Evolutionary conservation across 2,113 vertebrate genomes (phyloP).

Genomic region (Meleagris gallopavo): DNA sequence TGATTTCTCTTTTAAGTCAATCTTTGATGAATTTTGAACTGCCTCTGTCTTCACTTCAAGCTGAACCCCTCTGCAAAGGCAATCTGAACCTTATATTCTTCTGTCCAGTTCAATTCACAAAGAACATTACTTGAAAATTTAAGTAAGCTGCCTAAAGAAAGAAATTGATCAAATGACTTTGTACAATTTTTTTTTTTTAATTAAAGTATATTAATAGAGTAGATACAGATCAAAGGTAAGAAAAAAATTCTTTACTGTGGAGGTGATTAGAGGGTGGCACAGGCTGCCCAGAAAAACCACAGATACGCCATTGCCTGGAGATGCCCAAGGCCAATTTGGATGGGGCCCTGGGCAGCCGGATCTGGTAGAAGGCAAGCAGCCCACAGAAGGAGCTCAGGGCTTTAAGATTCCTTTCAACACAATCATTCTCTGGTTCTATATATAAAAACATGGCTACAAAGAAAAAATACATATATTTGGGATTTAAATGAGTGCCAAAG

Average conservation of each 20-base stretch:
- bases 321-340: neutral
- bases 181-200: neutral
- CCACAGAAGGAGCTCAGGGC: neutral
- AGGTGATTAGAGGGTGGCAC: neutral
- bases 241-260: neutral
- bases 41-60: neutral
- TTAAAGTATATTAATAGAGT: neutral
- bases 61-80: neutral
- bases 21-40: neutral
- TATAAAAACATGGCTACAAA: neutral
- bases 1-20: neutral
- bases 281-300: neutral
- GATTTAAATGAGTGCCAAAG: neutral
- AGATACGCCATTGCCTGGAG: neutral
- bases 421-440: neutral
- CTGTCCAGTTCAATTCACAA: neutral
- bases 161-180: neutral
- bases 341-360: neutral
- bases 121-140: neutral
- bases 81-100: neutral
- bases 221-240: neutral
- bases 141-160: neutral
- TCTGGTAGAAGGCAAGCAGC: neutral
- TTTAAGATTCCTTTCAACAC: neutral
- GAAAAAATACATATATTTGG: neutral